These are phyloP conservation scores for Schizopygopsis pylzovi DNA, from an alignment of 2,797 vertebrate species.

Conservation along the genomic window DNA sequence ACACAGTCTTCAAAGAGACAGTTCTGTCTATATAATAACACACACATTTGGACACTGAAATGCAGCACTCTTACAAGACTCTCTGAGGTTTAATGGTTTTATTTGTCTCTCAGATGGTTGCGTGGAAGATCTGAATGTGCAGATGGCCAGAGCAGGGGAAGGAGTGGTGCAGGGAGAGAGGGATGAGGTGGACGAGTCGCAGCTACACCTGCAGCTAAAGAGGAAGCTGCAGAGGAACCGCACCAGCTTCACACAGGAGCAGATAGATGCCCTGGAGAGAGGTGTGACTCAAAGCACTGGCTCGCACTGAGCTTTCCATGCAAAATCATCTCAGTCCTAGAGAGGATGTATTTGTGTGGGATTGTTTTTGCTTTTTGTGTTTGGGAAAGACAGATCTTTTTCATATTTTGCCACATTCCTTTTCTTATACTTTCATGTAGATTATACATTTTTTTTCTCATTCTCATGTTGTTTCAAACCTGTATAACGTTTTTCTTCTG, in stretches of 20 bases:
- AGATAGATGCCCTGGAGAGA: conserved; percentile 90
- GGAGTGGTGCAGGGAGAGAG: conserved; percentile 57
- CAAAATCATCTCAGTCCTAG: conserved; percentile 38
- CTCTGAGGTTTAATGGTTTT: not conserved
- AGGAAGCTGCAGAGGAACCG: conserved; percentile 88
- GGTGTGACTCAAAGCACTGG: conserved; percentile 70
- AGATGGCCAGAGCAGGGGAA: conserved; percentile 51
- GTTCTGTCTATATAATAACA: conserved; percentile 3
- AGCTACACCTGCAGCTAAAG: conserved; percentile 87
- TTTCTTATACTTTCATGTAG: not conserved
- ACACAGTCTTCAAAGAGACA: conserved; percentile 3
- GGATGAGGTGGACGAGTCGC: conserved; percentile 74
- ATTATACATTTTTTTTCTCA: not conserved
- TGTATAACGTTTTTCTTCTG: not conserved
- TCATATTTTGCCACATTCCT: not conserved
- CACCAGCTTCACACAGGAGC: conserved; percentile 88
- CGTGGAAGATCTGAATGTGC: conserved; percentile 68
- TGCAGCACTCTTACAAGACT: not conserved
- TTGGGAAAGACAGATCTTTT: not conserved
- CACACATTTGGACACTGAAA: not conserved
- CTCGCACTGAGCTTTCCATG: not conserved
- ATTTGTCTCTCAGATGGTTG: conserved; percentile 66
- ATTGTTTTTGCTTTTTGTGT: not conserved
- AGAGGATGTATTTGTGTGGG: not conserved
- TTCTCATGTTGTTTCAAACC: not conserved